These are phyloP conservation scores for Drosophila antonietae DNA, from an alignment of 2,888 invertebrate species.

Conservation along the genomic window DNA sequence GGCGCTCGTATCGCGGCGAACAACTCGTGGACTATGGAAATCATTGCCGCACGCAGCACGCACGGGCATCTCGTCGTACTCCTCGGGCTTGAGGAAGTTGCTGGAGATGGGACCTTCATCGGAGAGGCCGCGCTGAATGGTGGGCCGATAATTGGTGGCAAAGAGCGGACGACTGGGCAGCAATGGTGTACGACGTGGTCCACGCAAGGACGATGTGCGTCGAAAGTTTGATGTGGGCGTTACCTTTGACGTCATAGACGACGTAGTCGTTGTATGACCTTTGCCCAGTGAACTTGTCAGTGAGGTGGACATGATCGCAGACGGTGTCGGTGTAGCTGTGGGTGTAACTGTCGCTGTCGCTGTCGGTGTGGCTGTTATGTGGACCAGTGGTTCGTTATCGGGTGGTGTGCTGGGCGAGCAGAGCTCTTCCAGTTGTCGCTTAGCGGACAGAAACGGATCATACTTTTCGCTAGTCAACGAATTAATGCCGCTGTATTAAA, in stretches of 20 bases:
- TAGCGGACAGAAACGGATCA: slow-evolving; percentile 92
- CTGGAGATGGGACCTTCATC: slow-evolving; percentile 85
- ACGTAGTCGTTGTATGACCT: slow-evolving; percentile 35
- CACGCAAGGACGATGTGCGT: slow-evolving; percentile 83
- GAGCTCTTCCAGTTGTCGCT: slow-evolving; percentile 92
- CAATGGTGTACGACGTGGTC: slow-evolving; percentile 82
- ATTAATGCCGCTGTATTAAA: slow-evolving; percentile 53
- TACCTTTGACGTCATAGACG: slow-evolving; percentile 39
- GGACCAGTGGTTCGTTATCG: slow-evolving; percentile 51
- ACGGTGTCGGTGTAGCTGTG: slow-evolving; percentile 17
- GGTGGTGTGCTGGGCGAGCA: slow-evolving; percentile 87
- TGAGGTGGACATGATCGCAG: slow-evolving; percentile 72
- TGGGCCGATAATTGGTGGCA: slow-evolving; percentile 82
- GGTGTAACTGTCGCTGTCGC: slow-evolving; percentile 25
- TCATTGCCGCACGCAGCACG: slow-evolving; percentile 84
- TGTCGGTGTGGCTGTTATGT: slow-evolving; percentile 36
- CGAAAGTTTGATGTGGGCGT: slow-evolving; percentile 79
- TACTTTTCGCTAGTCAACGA: slow-evolving; percentile 85
- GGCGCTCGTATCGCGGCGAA: slow-evolving; percentile 81
- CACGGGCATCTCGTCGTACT: slow-evolving; percentile 85
- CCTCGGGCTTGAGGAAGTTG: slow-evolving; percentile 84
- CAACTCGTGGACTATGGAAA: slow-evolving; percentile 82
- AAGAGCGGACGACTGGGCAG: slow-evolving; percentile 81
- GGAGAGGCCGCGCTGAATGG: slow-evolving; percentile 84
- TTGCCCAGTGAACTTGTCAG: slow-evolving; percentile 55